A percentile compares a stretch with the other conserved stretches of the same genome.
Evolutionary conservation across 1,140 invertebrate species (phyloP).

Genomic region (Brachionus calyciflorus): DNA sequence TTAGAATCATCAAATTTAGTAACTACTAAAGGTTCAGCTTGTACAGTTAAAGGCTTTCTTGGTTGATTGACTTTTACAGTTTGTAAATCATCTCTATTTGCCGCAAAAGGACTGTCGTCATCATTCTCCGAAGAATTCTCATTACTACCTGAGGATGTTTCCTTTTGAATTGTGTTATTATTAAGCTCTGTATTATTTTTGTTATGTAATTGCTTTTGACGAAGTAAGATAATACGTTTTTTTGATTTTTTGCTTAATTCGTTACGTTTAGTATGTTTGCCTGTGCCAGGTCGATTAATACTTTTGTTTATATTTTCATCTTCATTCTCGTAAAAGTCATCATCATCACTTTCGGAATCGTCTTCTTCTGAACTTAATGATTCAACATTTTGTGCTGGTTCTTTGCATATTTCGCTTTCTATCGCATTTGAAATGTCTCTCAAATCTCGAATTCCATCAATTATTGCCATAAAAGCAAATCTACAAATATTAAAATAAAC

Average conservation of each 20-base stretch:
- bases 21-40: not conserved
- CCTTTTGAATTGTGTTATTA: conserved; percentile 5
- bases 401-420: not conserved
- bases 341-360: conserved; percentile 4
- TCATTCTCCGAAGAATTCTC: not conserved
- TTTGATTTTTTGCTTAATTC: conserved; percentile 7
- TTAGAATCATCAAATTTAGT: conserved; percentile 6
- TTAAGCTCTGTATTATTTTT: conserved; percentile 12
- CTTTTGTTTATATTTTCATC: not conserved
- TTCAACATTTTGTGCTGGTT: not conserved
- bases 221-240: not conserved
- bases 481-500: no score
- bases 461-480: conserved; percentile 45
- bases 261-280: not conserved
- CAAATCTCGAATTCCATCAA: conserved; percentile 20
- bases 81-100: not conserved
- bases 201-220: conserved; percentile 3
- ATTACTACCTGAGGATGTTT: not conserved
- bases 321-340: conserved; percentile 35
- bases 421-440: not conserved
- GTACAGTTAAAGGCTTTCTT: no score
- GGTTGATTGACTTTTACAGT: not conserved
- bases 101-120: not conserved
- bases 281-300: conserved; percentile 2
- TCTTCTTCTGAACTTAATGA: not conserved